Evolutionary conservation across 2,113 vertebrate genomes (phyloP).

Genomic region (Entelurus aequoreus): DNA sequence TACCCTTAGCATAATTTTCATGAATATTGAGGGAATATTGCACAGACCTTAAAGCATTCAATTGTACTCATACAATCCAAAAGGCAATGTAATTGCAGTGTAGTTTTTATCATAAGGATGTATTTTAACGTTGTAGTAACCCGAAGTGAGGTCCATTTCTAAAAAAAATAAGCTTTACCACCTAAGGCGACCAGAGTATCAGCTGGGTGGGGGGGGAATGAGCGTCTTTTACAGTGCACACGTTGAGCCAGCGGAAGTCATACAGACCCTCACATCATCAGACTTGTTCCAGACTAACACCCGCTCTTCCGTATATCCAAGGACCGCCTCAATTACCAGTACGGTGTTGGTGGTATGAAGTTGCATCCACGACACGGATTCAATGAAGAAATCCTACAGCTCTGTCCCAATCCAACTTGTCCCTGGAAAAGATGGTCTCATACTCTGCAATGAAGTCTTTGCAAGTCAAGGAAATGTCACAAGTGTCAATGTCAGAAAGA

Average conservation of each 20-base stretch:
- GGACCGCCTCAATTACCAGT: no score
- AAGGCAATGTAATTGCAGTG: background rate
- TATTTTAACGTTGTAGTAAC: background rate
- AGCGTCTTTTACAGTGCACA: background rate
- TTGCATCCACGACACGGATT: no score
- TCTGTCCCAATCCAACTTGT: no score
- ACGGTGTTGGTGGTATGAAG: no score
- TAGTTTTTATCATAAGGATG: background rate
- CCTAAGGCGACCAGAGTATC: background rate
- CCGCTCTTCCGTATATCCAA: no score
- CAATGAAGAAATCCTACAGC: no score
- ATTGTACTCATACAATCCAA: background rate
- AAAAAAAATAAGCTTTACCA: background rate
- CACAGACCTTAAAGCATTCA: background rate
- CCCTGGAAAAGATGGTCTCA: no score
- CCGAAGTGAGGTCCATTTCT: background rate
- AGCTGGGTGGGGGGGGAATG: background rate
- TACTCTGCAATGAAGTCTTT: no score
- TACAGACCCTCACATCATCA: no score
- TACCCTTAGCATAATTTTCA: background rate
- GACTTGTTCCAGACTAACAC: no score
- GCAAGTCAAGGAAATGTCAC: no score
- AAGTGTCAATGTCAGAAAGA: no score
- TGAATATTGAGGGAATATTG: background rate
- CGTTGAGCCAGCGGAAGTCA: background rate